A percentile compares a stretch with the other conserved stretches of the same genome.
Conservation (phyloP, 1,140 invertebrate genomes). For the Caenorhabditis brenneri region DNA sequence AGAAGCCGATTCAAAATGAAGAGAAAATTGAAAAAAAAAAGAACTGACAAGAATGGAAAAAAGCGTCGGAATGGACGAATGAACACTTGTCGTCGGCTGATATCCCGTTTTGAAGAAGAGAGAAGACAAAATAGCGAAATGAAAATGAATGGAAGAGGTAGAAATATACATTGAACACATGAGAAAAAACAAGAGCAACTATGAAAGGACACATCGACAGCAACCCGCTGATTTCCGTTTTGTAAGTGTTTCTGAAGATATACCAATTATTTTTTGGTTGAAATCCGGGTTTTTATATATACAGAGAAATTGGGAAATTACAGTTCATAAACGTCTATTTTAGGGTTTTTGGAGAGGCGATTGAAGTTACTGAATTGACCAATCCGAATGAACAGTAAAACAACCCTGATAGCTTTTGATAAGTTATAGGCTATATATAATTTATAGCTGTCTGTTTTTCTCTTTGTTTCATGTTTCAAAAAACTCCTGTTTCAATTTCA, state of each 20-base stretch:
- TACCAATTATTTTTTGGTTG: too few relatives aligned
- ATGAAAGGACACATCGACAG: conserved; percentile 51
- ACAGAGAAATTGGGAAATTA: too few relatives aligned
- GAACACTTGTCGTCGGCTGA: conserved; percentile 21
- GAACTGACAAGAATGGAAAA: not conserved
- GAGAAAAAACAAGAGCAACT: not conserved
- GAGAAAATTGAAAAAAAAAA: not conserved
- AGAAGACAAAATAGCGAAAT: not conserved
- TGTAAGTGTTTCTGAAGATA: conserved; percentile 54
- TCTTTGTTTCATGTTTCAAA: too few relatives aligned
- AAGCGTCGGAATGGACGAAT: not conserved
- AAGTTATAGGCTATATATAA: too few relatives aligned
- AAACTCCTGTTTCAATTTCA: too few relatives aligned
- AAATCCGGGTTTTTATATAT: too few relatives aligned
- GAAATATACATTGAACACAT: not conserved
- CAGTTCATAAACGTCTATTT: too few relatives aligned
- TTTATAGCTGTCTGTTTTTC: too few relatives aligned
- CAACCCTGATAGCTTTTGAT: too few relatives aligned
- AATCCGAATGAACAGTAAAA: too few relatives aligned
- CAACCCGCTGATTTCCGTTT: conserved; percentile 57
- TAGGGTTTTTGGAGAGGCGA: too few relatives aligned
- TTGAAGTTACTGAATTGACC: too few relatives aligned
- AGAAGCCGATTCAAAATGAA: not conserved
- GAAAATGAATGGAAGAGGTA: not conserved
- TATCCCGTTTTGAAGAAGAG: not conserved